phyloP scores from a whole-genome alignment of 2,888 invertebrate genomes.

The Monochamus alternatus region DNA sequence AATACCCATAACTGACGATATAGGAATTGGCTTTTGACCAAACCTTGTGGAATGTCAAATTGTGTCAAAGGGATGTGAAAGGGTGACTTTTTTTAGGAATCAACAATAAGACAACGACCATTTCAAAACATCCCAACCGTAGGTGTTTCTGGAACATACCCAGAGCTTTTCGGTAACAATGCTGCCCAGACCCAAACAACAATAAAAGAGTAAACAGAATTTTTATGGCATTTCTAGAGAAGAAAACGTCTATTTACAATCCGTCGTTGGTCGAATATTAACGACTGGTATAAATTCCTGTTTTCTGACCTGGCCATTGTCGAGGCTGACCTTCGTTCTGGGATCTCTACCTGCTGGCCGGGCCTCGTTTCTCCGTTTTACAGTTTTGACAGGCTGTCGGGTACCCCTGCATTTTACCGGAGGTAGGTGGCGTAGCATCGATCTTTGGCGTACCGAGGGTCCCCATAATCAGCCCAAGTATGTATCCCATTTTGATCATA shows the following conservation, averaged over 20 bases:
- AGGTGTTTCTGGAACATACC: background rate
- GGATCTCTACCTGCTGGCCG: slow-evolving; percentile 57
- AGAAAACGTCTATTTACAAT: slow-evolving; percentile 58
- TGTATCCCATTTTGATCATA: too few relatives aligned
- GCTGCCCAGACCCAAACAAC: slow-evolving; percentile 40
- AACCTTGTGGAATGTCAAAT: too few relatives aligned
- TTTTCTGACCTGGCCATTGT: slow-evolving; percentile 61
- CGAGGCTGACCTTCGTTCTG: slow-evolving; percentile 55
- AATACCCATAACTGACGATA: too few relatives aligned
- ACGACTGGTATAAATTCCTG: slow-evolving; percentile 61
- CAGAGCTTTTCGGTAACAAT: background rate
- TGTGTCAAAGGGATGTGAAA: too few relatives aligned
- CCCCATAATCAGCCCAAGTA: too few relatives aligned
- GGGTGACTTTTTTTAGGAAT: background rate
- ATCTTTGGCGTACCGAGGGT: background rate
- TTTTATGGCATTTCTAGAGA: slow-evolving; percentile 55
- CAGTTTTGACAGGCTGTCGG: slow-evolving; percentile 60
- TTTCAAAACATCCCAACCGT: background rate
- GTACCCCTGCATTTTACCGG: slow-evolving; percentile 27
- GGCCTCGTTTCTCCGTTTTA: slow-evolving; percentile 52
- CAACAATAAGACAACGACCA: background rate
- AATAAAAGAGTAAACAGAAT: slow-evolving; percentile 55
- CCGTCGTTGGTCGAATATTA: slow-evolving; percentile 60
- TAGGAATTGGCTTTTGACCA: too few relatives aligned
- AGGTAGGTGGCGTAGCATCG: slow-evolving; percentile 20